Evolutionary conservation across 2,797 vertebrate species (phyloP).

Genomic region (Takifugu rubripes): DNA sequence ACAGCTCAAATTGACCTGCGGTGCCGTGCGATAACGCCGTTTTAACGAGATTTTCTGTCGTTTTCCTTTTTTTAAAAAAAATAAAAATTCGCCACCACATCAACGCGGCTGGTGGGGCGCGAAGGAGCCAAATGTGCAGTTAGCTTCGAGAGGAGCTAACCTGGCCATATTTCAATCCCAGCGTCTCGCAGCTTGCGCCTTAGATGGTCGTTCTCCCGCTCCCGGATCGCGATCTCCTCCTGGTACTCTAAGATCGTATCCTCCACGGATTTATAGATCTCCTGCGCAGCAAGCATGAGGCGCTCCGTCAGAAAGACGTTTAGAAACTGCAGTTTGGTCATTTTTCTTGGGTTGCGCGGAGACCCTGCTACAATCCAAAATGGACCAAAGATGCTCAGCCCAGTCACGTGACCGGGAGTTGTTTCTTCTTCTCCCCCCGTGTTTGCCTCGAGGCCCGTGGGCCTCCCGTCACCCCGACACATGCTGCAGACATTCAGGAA

Average conservation of each 20-base stretch:
- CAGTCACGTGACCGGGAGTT: conserved; percentile 64
- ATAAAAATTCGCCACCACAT: fast-evolving
- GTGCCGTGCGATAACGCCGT: neutral
- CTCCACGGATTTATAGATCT: conserved; percentile 76
- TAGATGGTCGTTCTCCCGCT: conserved; percentile 76
- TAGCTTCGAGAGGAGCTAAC: conserved; percentile 62
- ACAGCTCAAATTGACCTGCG: conserved; percentile 13
- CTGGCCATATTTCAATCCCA: conserved; percentile 77
- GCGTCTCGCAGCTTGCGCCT: conserved; percentile 74
- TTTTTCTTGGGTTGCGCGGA: conserved; percentile 47
- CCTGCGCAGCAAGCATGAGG: conserved; percentile 75
- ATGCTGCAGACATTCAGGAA: too few species aligned
- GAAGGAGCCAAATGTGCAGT: conserved; percentile 6
- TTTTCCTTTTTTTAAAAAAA: too few species aligned
- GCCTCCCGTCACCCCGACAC: neutral
- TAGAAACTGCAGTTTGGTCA: conserved; percentile 76
- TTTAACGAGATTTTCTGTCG: fast-evolving
- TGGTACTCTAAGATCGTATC: conserved; percentile 76
- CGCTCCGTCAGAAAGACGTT: conserved; percentile 76
- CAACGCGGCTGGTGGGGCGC: neutral
- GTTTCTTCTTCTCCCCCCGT: neutral
- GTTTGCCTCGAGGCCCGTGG: neutral
- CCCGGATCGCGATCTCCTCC: conserved; percentile 73
- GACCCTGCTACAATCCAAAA: conserved; percentile 54
- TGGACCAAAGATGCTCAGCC: conserved; percentile 66